Base-by-base conservation (phyloP, 2,888 invertebrate species). In the Epinotia brunnichana region DNA sequence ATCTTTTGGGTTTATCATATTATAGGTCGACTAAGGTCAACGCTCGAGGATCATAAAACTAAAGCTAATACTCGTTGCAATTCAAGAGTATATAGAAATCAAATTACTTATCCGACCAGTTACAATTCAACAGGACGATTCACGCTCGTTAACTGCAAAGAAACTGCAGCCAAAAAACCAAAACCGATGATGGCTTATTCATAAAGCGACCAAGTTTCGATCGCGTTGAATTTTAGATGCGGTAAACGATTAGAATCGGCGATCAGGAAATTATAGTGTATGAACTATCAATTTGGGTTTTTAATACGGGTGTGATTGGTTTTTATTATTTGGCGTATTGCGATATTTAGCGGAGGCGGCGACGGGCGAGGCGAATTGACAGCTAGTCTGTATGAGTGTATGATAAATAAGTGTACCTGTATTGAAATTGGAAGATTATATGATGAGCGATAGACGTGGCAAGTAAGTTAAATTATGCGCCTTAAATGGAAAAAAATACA, bases 271-370 rank as follows among this genome's bases (percentile, higher is more conserved):
- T 73, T 69, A 73, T 63, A 73, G 73, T 29, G 73, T 73, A 73
- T 73, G 73, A 69, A 57, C 57, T 73, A 73, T 73, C 69, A 73
- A 73, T 73, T 63, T 59, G 41, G 21, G 57, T 73, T 73, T 61
- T 69, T 48, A 61, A 73, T 73, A 69, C 29, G 35, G 17, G 62
- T 57, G 63, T 69, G 69, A 73, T 73, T 69, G 63, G 41, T 69
- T 69, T 73, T 73, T 73, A 67, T 70, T 70, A 71, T 71, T 71
- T 71, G 21, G 61, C 48, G 67, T 29, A 67, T 61, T 67, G 67
- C 61, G 67, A 69, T 62, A 24, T 61, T 59, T 67, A 19, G 60
- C 66, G 71, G 66, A 71, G 71, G 71, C 44, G 44, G 57, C 15
- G 59, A 59, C 64, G 57, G 70, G 59, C 71, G 64, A 24, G 24